Conservation (phyloP, 1,140 invertebrate genomes). For the Campoletis sonorensis region DNA sequence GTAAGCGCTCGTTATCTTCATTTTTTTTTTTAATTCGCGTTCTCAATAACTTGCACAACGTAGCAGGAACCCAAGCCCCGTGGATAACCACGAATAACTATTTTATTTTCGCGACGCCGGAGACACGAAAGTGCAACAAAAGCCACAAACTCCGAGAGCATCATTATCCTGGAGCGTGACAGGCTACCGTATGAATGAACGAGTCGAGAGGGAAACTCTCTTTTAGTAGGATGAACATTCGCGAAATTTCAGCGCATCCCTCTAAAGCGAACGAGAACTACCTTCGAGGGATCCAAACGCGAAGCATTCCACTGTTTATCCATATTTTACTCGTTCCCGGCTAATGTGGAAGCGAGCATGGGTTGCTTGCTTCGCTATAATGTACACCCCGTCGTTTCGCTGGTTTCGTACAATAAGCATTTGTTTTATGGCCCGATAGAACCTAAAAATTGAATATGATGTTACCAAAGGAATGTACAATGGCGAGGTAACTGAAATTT, state of each 20-base stretch:
- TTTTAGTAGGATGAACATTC: constrained; percentile 52
- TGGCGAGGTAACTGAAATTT: background rate
- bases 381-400: constrained; percentile 42
- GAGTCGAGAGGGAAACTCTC: constrained; percentile 33
- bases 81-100: background rate
- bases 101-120: too few species aligned
- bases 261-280: background rate
- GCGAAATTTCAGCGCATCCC: constrained; percentile 50
- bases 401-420: constrained; percentile 61
- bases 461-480: background rate
- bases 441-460: background rate
- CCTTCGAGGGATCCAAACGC: background rate
- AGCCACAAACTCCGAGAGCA: background rate
- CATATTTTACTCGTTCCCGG: background rate
- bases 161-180: constrained; percentile 1
- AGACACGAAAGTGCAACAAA: too few species aligned
- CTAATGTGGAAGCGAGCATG: background rate
- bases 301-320: background rate
- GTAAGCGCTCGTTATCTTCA: too few species aligned
- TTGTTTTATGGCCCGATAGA: background rate
- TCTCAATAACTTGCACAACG: too few species aligned
- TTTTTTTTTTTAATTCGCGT: too few species aligned
- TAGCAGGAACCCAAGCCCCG: too few species aligned
- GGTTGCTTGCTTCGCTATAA: constrained; percentile 12
- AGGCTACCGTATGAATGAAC: background rate